Evolutionary conservation across 2,888 invertebrate species (phyloP), one percentile per base, ranked within the genome.

Genomic region (Penaeus monodon): DNA sequence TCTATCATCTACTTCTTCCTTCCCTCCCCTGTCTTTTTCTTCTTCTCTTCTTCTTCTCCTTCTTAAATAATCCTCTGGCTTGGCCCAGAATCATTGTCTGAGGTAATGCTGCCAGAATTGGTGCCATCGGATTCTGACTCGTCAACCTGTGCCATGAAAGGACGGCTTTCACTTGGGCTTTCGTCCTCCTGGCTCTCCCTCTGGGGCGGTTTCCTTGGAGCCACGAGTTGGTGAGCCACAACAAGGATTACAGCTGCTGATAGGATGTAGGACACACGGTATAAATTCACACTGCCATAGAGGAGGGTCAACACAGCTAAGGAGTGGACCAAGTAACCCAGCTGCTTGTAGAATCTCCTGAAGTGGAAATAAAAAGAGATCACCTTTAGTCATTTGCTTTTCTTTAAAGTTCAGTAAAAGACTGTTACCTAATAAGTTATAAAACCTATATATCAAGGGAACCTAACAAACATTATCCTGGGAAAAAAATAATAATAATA

Each of bases 281-380:
- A 89, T 27, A 88, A 66, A 86, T 88, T 80, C 7, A 89, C 66
- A 14, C 81, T 33, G 20, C 80, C 89, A 33, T 85, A 88, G 84
- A 88, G 78, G n/a, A 86, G 29, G 8, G 78, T 65, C 1, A 81
- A 33, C 10, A 88, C 24, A 4, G 73, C 84, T 10, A 88, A n/a
- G 27, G 33, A 64, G 81, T 86, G 86, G 0, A 88, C 44, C 14
- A 81, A 24, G 10, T 64, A 74, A 14, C 85, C 88, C 27, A 84
- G 38, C 24, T 27, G 27, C 22, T 81, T 77, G 85, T 85, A 88
- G 27, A 73, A 78, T 63, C 29, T 73, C 20, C 88, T 85, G 38
- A 12, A 29, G 44, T 44, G 22, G 73, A 12, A 29, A 38, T 44
- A 29, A 1, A 29, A 22, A 76, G 33, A 29, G 33, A n/a, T 57